Evolutionary conservation across 1,140 invertebrate species (phyloP), one percentile per base, ranked within the genome.

Genomic region (Rhagoletis pomonella): DNA sequence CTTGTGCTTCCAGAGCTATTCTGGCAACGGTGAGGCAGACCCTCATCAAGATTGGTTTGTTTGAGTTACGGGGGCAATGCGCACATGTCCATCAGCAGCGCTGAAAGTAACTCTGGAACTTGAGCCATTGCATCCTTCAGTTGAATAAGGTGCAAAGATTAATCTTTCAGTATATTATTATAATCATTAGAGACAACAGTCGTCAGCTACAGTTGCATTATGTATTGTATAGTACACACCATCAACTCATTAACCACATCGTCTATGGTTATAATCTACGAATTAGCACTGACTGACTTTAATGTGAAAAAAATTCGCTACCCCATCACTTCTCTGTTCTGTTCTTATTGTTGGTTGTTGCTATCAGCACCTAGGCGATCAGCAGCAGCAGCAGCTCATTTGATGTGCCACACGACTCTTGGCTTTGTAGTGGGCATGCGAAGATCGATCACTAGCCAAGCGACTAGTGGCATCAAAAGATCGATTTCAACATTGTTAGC

Each of bases 171-270:
- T n/a, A 29, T 29, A 29, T 55, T 47, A 81, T 55, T 17, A 81
- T 55, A n/a, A 55, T 55, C 47, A 55, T 19, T 6, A 58, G 9
- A 44, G 7, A 9, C 39, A 44, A 4, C 6, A 69, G 39, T 73
- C 42, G 10, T 73, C 60, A 55, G 47, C 47, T 17, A 58, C 17
- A 19, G 44, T 2, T 10, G 7, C 10, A 42, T 14, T 47, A 81
- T 55, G 29, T 29, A 29, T 29, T 29, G 29, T 81, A 81, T 81
- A 55, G 55, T 55, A 44, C 19, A 81, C 73, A 58, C 73, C 73
- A 81, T 81, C 73, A 81, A 44, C 73, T 81, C 73, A 81, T 81
- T 81, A 81, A 55, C 73, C 73, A 81, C 73, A 81, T 81, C 73
- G 55, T 81, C n/a, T 47, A 58, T 81, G 47, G 73, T 55, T 47